A percentile compares a stretch with the other conserved stretches of the same genome.
Evolutionary conservation across 64 coral and sea anemone species (phyloP).

Genomic region (Montipora sp.): DNA sequence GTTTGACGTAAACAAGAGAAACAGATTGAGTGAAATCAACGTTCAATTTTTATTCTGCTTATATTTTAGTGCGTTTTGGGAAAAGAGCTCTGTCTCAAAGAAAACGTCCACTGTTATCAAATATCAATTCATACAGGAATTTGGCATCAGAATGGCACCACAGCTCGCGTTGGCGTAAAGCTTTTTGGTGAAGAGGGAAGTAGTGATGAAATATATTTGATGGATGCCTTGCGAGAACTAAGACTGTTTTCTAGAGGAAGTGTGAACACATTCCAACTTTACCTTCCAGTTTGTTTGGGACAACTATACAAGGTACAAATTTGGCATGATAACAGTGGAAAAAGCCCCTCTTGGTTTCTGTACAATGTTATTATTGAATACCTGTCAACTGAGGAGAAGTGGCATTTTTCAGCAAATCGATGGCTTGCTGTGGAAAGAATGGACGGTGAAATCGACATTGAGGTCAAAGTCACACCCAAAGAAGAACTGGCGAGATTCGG

Average conservation of each 20-base stretch:
- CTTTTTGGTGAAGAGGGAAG: slow-evolving; percentile 29
- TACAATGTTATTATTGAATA: slow-evolving; percentile 32
- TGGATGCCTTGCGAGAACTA: slow-evolving; percentile 10
- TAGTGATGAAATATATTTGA: slow-evolving; percentile 37
- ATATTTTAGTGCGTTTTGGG: not conserved
- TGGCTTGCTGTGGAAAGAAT: slow-evolving; percentile 61
- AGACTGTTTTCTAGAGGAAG: slow-evolving; percentile 59
- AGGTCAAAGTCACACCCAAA: slow-evolving; percentile 10
- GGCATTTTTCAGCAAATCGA: slow-evolving; percentile 53
- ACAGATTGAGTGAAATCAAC: no score
- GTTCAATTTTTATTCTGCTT: not conserved
- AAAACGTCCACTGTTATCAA: slow-evolving; percentile 7
- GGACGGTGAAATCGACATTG: slow-evolving; percentile 34
- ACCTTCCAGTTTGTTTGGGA: slow-evolving; percentile 27
- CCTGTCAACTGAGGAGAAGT: slow-evolving; percentile 20
- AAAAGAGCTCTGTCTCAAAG: not conserved
- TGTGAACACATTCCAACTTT: slow-evolving; percentile 40
- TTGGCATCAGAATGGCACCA: slow-evolving; percentile 61
- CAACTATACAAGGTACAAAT: slow-evolving; percentile 41
- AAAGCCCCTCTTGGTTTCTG: slow-evolving; percentile 66
- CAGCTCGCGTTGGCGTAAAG: slow-evolving; percentile 27
- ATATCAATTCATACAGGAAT: slow-evolving; percentile 59
- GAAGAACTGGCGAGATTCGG: slow-evolving; percentile 45
- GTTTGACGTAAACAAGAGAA: no score
- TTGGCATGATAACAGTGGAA: slow-evolving; percentile 54